Conservation (phyloP, 2,888 invertebrate genomes). For the Helicoverpa assulta region DNA sequence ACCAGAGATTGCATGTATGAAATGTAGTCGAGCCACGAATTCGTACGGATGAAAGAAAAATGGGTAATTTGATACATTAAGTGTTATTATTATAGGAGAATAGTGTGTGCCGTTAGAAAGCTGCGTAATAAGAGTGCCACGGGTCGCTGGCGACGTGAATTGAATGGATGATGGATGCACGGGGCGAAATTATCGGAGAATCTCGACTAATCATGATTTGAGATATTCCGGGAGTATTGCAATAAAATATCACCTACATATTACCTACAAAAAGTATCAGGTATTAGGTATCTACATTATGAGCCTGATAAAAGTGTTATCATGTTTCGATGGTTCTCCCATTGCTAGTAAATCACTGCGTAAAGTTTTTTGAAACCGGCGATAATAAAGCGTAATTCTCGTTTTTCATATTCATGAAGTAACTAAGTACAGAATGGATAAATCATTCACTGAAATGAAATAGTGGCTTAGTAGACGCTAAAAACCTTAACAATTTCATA, state of each 20-base stretch:
- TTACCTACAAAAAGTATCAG: neutral
- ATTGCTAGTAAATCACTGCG: conserved; percentile 2
- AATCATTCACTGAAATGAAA: neutral
- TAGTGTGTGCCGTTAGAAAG: conserved; percentile 72
- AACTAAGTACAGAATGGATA: conserved; percentile 2
- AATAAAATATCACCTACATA: conserved; percentile 21
- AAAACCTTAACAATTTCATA: too few relatives aligned
- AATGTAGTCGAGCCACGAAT: conserved; percentile 21
- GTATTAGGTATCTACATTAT: conserved; percentile 6
- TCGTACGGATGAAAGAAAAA: conserved; percentile 61
- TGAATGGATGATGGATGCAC: conserved; percentile 50
- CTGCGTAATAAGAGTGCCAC: conserved; percentile 64
- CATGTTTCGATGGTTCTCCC: too few relatives aligned
- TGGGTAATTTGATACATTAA: conserved; percentile 68
- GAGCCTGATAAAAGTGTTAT: neutral
- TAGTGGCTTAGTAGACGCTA: neutral
- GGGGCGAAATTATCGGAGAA: conserved; percentile 50
- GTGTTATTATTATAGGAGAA: conserved; percentile 69
- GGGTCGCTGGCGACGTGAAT: conserved; percentile 53
- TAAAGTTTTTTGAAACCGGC: neutral
- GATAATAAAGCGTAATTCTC: conserved; percentile 13
- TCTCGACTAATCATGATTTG: conserved; percentile 44
- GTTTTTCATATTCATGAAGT: neutral
- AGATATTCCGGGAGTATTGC: conserved; percentile 19
- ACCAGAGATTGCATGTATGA: conserved; percentile 41